Evolutionary conservation across 1,140 invertebrate species (phyloP), one percentile per base, ranked within the genome.

Genomic region (Drosophila santomea): DNA sequence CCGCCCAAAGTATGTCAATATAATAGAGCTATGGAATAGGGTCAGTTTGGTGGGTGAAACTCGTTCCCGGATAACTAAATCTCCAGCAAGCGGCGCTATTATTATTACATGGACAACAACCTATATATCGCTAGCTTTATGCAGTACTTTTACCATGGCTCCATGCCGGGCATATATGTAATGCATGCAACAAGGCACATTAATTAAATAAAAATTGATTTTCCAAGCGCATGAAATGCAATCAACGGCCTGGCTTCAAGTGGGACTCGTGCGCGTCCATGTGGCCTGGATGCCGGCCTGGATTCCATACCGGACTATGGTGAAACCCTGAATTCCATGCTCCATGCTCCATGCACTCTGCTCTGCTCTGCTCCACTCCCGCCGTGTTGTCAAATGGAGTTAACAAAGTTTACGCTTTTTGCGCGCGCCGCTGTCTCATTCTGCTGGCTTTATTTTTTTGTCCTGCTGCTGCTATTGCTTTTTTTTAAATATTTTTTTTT

Each of bases 151-250:
- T n/a, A 2, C 56, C 54, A n/a, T 6, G 5, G 15, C 0, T 23
- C 10, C 23, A 3, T 14, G 1, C 17, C 10, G n/a, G 7, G 39
- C 51, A 56, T 75, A 57, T 66, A 47, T 63, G 72, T 75, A 78
- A 74, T 83, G 60, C 79, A 80, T 81, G 78, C 81, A 80, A 74
- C 73, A 72, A 82, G 83, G 79, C 83, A 83, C 80, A 88, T 88
- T 86, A 86, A 86, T 86, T 86, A 86, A 86, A 86, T 86, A 86
- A 86, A 86, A 88, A 86, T 86, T 86, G 83, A 86, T 86, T 86
- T 85, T 86, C 74, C 83, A 86, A 82, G 83, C 83, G 83, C 83
- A 74, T 83, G 79, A 86, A 88, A 86, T 86, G 71, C 83, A 86
- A 86, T 86, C 83, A 86, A 83, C 83, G 83, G 81, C 57, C 75